phyloP scores from a whole-genome alignment of 2,797 vertebrate species.

The Podarcis siculus region DNA sequence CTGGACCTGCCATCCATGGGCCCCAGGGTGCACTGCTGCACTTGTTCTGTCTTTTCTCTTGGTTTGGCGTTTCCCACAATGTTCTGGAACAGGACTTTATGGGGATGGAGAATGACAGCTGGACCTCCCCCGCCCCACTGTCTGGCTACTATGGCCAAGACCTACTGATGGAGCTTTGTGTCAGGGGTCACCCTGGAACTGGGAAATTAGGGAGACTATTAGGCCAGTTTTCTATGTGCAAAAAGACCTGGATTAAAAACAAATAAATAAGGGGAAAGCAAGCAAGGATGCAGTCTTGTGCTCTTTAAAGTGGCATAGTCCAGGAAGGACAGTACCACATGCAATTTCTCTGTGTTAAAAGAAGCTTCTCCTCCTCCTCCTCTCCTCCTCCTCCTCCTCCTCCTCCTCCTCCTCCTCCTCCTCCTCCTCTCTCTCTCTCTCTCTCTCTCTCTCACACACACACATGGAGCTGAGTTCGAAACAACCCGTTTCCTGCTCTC shows the following conservation, averaged over 20 bases:
- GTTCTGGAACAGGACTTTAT: background rate
- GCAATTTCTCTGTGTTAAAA: too few relatives aligned
- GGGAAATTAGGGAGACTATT: background rate
- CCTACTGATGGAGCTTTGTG: background rate
- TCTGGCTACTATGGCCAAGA: background rate
- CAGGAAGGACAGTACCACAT: background rate
- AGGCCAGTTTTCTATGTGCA: background rate
- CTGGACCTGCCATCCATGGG: background rate
- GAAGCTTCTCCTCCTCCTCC: too few relatives aligned
- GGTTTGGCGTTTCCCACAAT: background rate
- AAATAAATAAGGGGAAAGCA: background rate
- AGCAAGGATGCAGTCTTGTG: too few relatives aligned
- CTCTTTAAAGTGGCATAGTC: background rate
- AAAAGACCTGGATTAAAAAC: too few relatives aligned
- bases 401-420: fast-evolving
- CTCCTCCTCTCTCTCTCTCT: too few relatives aligned
- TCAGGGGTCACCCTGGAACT: background rate
- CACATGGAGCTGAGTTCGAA: background rate
- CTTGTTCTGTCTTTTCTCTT: background rate
- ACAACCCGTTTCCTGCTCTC: background rate
- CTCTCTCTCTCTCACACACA: too few relatives aligned
- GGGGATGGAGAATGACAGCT: background rate
- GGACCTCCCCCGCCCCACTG: background rate
- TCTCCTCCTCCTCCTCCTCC: fast-evolving
- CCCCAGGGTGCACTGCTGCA: background rate